Conservation (phyloP, 2,113 vertebrate species). For the Mormyrus lacerda region DNA sequence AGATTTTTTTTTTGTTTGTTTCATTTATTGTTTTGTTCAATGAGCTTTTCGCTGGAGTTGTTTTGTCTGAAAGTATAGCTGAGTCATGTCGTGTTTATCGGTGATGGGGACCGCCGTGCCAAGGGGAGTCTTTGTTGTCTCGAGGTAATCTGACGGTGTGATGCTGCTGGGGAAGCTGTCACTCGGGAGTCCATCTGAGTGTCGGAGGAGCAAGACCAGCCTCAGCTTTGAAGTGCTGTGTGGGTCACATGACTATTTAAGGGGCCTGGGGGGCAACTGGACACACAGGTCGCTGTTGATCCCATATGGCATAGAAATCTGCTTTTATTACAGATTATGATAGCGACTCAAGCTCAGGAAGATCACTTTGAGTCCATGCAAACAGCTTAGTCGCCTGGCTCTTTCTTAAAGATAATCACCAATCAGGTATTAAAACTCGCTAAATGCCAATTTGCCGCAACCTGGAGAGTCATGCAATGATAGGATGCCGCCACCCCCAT, state of each 20-base stretch:
- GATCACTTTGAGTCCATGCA: neutral
- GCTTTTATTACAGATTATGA: neutral
- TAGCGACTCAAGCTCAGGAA: neutral
- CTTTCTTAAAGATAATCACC: neutral
- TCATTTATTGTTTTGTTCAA: slow-evolving; percentile 6
- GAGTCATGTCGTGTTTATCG: neutral
- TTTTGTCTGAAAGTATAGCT: slow-evolving; percentile 10
- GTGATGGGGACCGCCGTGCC: neutral
- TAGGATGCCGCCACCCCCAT: neutral
- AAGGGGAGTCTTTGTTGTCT: neutral
- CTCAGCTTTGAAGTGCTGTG: neutral
- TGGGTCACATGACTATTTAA: neutral
- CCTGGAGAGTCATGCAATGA: neutral
- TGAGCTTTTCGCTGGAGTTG: neutral
- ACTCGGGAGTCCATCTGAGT: neutral
- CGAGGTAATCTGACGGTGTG: neutral
- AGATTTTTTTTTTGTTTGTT: neutral
- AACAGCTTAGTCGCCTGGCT: neutral
- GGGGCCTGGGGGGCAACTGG: neutral
- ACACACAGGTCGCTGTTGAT: neutral
- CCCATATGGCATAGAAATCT: neutral
- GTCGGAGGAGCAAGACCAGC: neutral
- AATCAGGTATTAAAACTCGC: neutral
- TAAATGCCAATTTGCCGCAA: neutral
- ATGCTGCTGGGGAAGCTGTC: neutral